Percentiles rank a stretch among this genome's conserved stretches.
Evolutionary conservation across 2,888 invertebrate species (phyloP).

Genomic region (Agonopterix heracliana): DNA sequence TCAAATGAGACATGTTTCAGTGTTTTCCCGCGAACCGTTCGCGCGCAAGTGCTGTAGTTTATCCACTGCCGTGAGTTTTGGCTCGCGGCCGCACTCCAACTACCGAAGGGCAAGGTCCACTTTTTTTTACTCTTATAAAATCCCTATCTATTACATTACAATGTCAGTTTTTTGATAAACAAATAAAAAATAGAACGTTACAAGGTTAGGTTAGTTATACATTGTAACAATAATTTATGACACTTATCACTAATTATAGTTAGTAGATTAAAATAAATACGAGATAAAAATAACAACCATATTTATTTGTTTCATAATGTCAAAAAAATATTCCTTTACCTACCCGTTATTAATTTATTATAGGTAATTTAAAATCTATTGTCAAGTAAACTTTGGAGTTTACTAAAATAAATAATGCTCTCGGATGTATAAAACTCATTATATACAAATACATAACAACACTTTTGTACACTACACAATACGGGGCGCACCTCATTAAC

Average conservation of each 20-base stretch:
- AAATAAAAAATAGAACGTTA: too few relatives aligned
- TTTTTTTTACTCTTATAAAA: constrained; percentile 1
- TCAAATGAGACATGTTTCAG: constrained; percentile 59
- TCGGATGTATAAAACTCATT: constrained; percentile 11
- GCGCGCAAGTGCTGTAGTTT: constrained; percentile 41
- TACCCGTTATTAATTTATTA: constrained; percentile 36
- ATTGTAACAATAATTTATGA: too few relatives aligned
- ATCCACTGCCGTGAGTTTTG: constrained; percentile 38
- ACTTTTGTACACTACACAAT: too few relatives aligned
- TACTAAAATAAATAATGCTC: constrained; percentile 6
- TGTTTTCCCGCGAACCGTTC: constrained; percentile 16
- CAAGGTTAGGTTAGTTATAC: too few relatives aligned
- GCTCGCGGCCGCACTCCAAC: constrained; percentile 35
- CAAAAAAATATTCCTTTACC: constrained; percentile 36
- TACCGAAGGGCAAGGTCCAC: constrained; percentile 57
- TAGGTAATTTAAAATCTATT: constrained; percentile 6
- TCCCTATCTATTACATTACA: not conserved
- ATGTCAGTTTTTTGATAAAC: too few relatives aligned
- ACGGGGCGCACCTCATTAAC: too few relatives aligned
- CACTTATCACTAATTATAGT: too few relatives aligned
- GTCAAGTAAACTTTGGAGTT: constrained; percentile 11
- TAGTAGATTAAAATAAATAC: not conserved
- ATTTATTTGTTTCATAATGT: constrained; percentile 40
- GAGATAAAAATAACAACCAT: constrained; percentile 49
- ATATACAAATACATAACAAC: constrained; percentile 20